A percentile compares a stretch with the other conserved stretches of the same genome.
phyloP scores from a whole-genome alignment of 2,888 invertebrate genomes.

The Dynastes hyllus region DNA sequence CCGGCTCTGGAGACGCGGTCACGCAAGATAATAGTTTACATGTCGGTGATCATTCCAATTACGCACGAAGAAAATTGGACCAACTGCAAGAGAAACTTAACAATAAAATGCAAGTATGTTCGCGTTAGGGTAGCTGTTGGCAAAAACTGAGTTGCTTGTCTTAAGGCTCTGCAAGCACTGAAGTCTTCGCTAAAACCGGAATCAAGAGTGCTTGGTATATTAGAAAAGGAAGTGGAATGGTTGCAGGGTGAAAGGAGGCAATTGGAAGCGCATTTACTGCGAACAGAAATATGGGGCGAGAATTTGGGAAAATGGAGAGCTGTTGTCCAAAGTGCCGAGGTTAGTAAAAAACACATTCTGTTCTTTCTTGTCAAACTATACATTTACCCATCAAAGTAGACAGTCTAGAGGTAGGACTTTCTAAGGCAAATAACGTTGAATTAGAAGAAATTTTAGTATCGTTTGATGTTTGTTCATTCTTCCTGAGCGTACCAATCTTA shows the following conservation, averaged over 20 bases:
- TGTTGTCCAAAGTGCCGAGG: slow-evolving; percentile 87
- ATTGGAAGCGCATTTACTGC: slow-evolving; percentile 87
- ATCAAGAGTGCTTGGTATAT: slow-evolving; percentile 83
- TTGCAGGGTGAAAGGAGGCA: slow-evolving; percentile 86
- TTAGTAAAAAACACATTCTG: slow-evolving; percentile 64
- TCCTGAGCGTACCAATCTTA: too few relatives aligned
- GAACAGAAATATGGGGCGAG: slow-evolving; percentile 93
- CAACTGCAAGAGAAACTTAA: slow-evolving; percentile 88
- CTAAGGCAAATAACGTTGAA: too few relatives aligned
- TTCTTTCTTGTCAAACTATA: too few relatives aligned
- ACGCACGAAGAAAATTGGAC: slow-evolving; percentile 86
- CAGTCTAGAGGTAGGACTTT: too few relatives aligned
- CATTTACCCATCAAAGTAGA: too few relatives aligned
- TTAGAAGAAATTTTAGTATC: too few relatives aligned
- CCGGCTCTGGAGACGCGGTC: slow-evolving; percentile 74
- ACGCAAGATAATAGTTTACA: slow-evolving; percentile 74
- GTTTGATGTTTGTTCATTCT: too few relatives aligned
- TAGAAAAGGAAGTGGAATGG: slow-evolving; percentile 90
- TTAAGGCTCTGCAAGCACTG: slow-evolving; percentile 85
- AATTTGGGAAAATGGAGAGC: slow-evolving; percentile 92
- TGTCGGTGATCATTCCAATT: slow-evolving; percentile 88
- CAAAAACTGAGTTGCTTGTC: neutral
- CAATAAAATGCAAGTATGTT: slow-evolving; percentile 82
- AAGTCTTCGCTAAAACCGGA: slow-evolving; percentile 88
- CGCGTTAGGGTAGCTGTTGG: neutral